Base-by-base conservation (phyloP, 2,113 vertebrate genomes). In the Eptatretus burgeri region DNA sequence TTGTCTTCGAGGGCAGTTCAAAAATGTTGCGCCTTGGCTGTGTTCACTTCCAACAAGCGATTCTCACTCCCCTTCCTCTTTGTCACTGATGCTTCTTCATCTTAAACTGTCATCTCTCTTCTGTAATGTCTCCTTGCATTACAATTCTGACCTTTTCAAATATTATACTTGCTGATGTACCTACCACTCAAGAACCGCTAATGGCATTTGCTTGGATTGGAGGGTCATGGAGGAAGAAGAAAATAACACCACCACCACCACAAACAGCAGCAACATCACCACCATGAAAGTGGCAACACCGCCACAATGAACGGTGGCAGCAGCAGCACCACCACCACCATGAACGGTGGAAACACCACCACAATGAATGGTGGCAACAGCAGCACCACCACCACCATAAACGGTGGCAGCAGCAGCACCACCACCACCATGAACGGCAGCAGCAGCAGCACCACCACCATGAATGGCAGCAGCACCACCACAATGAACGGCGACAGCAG, bases 311-410 rank as follows among this genome's bases (percentile, higher is more conserved):
- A 56, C 53, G n/a, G n/a, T n/a, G n/a, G n/a, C 17, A 56, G 7
- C 53, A 56, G 14, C 53, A 56, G 14, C 53, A 56, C 53, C 53
- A 18, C 53, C 17, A 56, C 14, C 53, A 56, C 53, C 53, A 56
- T 2, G 4, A 56, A 5, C 53, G 7, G 14, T 56, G 2, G 53
- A 14, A 56, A 14, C 53, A 7, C 17, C 53, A 56, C 53, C 17
- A 18, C 53, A 16, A 56, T 56, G 14, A 14, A 17, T 17, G 14
- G 17, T 17, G 14, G 14, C 5, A 60, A 19, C 19, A 11, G 53
- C 53, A 17, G 53, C 27, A 41, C 3, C 27, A 7, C 27, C 7
- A 41, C 53, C 53, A 10, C 53, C 18, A 60, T 5, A 5, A 16
- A 11, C 53, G 11, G 16, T 18, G 52, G 14, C 53, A 60, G 9